Percentiles rank a stretch among this genome's conserved stretches.
Evolutionary conservation across 2,888 invertebrate species (phyloP).

Genomic region (Agrochola circellaris): DNA sequence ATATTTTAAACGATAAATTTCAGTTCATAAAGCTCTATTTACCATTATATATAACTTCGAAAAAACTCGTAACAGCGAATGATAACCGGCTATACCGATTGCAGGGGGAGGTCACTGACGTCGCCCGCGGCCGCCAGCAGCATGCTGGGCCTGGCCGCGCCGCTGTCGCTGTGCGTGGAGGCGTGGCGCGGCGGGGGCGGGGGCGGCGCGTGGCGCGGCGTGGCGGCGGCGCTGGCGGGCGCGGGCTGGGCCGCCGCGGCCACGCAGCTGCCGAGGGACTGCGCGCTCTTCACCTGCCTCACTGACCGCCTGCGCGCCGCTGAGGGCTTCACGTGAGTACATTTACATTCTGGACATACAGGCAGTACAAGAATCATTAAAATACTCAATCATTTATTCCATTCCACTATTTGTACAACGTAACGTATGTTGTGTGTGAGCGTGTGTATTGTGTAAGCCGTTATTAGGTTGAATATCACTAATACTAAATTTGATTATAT

Average conservation of each 20-base stretch:
- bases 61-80: not conserved
- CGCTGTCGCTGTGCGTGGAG: slow-evolving; percentile 97
- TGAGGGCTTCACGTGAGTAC: slow-evolving; percentile 81
- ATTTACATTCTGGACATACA: not conserved
- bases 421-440: too few relatives aligned
- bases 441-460: not conserved
- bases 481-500: not conserved
- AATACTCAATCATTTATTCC: not conserved
- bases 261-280: slow-evolving; percentile 59
- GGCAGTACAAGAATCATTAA: not conserved
- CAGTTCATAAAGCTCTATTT: not conserved
- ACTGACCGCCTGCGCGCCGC: slow-evolving; percentile 71
- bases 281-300: slow-evolving; percentile 70
- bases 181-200: slow-evolving; percentile 78
- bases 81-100: not conserved
- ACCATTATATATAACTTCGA: not conserved
- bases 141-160: slow-evolving; percentile 96
- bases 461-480: not conserved
- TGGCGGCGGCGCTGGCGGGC: slow-evolving; percentile 73
- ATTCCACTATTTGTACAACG: not conserved
- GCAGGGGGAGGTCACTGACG: slow-evolving; percentile 98
- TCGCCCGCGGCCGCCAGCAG: slow-evolving; percentile 97
- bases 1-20: too few relatives aligned
- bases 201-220: slow-evolving; percentile 64
- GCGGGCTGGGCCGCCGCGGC: slow-evolving; percentile 82